Base-by-base conservation (phyloP, 1,140 invertebrate species). In the Ruditapes philippinarum region DNA sequence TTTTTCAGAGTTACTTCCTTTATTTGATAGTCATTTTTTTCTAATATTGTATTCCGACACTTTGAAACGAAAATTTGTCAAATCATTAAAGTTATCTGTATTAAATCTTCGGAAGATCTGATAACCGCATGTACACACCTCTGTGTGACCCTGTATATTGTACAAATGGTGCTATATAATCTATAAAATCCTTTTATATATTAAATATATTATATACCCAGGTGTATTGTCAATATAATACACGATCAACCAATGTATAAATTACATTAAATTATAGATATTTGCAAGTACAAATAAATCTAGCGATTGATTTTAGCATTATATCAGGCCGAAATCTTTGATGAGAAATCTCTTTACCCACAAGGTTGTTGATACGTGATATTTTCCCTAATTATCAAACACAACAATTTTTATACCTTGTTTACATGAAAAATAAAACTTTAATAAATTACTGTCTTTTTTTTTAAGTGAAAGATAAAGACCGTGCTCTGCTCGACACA, bases 201-300 rank as follows among this genome's bases (percentile, higher is more conserved):
- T 62, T 28, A 62, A 25, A 62, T 7, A 62, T 62, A n/a, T 62
- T 62, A 62, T n/a, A 57, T 57, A n/a, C 7, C 28, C 38, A 38
- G 33, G 36, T 33, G 22, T 38, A 19, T 45, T 70, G 14, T 70
- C 33, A 70, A 70, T 70, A 40, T 5, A 38, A 5, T 40, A 12
- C 38, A 38, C 65, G 19, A 33, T 28, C 7, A 33, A 33, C 38
- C 65, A 70, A 70, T 70, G 38, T 70, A 70, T 25, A 70, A 70
- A 70, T 70, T 70, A 22, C 65, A 70, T 70, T 70, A 70, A 70
- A 70, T 70, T 40, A 70, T 70, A 70, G 36, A 70, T 70, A 40
- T 70, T 70, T 70, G 38, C 33, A 38, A 70, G 65, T 70, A 36
- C 38, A 38, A 17, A 62, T 62, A 62, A 70, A 70, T 70, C 33